Conservation (phyloP, 2,113 vertebrate genomes). For the Tetrao urogallus region DNA sequence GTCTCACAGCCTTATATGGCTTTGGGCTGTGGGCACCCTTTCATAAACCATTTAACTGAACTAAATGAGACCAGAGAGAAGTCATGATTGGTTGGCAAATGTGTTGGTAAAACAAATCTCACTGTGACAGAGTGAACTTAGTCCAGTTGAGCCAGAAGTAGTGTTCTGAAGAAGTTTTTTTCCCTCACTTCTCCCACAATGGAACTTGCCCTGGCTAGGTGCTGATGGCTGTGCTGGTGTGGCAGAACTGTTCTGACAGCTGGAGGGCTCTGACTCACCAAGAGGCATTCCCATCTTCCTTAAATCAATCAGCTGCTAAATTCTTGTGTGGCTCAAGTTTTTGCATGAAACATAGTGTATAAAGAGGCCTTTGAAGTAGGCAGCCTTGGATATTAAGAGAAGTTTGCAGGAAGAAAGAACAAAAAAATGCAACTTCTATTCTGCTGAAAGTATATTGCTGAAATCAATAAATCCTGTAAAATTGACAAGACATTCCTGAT, state of each 20-base stretch:
- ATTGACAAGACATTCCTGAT: not conserved
- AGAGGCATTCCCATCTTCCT: not conserved
- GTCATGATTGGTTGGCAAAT: not conserved
- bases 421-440: not conserved
- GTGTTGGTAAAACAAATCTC: not conserved
- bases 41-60: not conserved
- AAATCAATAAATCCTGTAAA: not conserved
- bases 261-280: not conserved
- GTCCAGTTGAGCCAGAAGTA: not conserved
- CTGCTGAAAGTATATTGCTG: not conserved
- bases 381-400: not conserved
- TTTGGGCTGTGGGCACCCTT: not conserved
- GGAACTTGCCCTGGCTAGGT: not conserved
- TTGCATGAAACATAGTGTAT: not conserved
- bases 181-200: not conserved
- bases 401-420: not conserved
- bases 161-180: not conserved
- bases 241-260: not conserved
- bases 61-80: not conserved
- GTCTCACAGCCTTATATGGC: not conserved
- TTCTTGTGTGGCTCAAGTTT: not conserved
- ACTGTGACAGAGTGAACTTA: not conserved
- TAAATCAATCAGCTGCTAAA: not conserved
- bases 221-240: rapidly evolving
- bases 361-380: not conserved